Evolutionary conservation across 1,140 invertebrate species (phyloP).

Genomic region (Hylaeus volcanicus): DNA sequence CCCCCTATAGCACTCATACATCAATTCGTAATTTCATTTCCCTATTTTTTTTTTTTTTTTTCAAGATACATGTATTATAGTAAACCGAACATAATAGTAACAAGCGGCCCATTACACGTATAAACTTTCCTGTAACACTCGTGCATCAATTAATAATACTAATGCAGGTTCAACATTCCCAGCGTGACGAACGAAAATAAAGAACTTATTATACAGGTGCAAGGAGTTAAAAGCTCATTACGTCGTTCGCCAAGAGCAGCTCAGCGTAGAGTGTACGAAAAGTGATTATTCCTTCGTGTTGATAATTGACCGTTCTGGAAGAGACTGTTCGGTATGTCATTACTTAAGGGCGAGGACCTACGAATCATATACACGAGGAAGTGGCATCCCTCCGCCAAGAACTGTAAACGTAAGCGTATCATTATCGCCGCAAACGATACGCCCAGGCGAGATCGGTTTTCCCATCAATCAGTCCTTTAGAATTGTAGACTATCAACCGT

Average conservation of each 20-base stretch:
- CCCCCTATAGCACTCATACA: no score
- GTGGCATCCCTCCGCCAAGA: conserved; percentile 44
- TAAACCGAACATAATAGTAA: no score
- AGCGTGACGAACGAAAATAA: no score
- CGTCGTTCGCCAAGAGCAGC: no score
- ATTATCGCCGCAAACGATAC: conserved; percentile 67
- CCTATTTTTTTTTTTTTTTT: no score
- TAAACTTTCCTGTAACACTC: no score
- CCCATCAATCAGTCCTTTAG: conserved; percentile 63
- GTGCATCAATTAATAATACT: no score
- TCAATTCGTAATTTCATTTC: no score
- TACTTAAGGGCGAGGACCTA: conserved; percentile 54
- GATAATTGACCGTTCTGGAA: not conserved
- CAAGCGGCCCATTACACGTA: no score
- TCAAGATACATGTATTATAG: no score
- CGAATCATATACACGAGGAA: conserved; percentile 40
- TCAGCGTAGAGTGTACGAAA: not conserved
- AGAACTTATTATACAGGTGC: no score
- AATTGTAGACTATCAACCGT: conserved; percentile 36
- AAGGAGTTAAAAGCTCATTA: not conserved
- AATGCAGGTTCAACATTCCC: no score
- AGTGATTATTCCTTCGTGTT: conserved; percentile 3
- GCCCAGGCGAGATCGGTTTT: conserved; percentile 53
- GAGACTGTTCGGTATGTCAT: conserved; percentile 44
- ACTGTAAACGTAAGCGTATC: conserved; percentile 57